Base-by-base conservation (phyloP, 2,888 invertebrate species). In the Crossocerus cetratus region DNA sequence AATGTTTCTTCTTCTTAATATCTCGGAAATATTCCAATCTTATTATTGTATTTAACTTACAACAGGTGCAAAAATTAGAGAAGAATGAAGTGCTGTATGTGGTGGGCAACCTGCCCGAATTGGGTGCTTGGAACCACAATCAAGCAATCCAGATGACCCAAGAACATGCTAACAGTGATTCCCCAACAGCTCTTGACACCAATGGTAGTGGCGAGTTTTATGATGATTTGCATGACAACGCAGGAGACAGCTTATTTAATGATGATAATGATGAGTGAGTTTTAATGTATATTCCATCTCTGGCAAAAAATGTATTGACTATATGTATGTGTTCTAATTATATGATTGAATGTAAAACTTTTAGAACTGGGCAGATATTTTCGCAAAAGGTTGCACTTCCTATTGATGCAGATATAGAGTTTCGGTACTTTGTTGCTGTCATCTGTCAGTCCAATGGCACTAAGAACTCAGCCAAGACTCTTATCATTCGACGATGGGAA, bases 401-500 rank as follows among this genome's bases (percentile, higher is more conserved):
- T 1, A 92, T 93, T 68, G 93, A 94, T 74, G 91, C 92, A 81
- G 93, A 93, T 77, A 92, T 96, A 11, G 92, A 93, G 55, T 97
- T 95, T 89, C 93, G 97, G 44, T 97, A 96, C 90, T 94, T 94
- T 80, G 92, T 96, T 72, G 95, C 95, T 87, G 92, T 94, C 57
- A 86, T 94, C 16, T 92, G 94, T 86, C 94, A 95, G 72, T 91
- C 92, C 44, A 91, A 92, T 59, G 89, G 88, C n/a, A 87, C 87
- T 70, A 89, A 89, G 74, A 88, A 90, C 72, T 86, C 85, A 13
- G 88, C 90, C 22, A 89, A 86, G 77, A 91, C 91, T 59, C 90
- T 94, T 11, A 92, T 95, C 72, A 93, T 97, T 14, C 92, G 95
- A 11, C 92, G 92, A 72, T 97, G 97, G 97, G 97, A 98, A 90